A percentile compares a stretch with the other conserved stretches of the same genome.
phyloP scores from a whole-genome alignment of 2,113 vertebrate genomes.

The Psittacula cyanocephala region DNA sequence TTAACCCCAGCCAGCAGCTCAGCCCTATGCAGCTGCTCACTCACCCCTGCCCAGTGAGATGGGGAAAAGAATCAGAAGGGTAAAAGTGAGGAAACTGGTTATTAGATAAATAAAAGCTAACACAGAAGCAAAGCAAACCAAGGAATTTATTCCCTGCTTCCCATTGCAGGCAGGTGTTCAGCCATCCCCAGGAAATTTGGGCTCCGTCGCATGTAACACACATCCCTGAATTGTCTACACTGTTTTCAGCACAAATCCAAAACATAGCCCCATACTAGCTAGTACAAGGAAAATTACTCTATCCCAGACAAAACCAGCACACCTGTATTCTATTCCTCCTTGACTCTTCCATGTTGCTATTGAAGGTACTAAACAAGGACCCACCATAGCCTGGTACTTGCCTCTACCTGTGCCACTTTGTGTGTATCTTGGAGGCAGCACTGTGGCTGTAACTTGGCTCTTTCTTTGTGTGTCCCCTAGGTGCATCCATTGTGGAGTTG shows the following conservation, averaged over 20 bases:
- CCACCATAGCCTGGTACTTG: accelerated
- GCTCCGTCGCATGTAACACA: not conserved
- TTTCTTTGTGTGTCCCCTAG: constrained; percentile 57
- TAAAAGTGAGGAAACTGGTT: not conserved
- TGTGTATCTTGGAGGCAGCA: accelerated
- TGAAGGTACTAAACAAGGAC: not conserved
- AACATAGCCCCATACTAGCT: not conserved
- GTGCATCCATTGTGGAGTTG: constrained; percentile 92
- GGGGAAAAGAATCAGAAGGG: not conserved
- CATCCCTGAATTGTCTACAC: not conserved
- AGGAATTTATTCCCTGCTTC: not conserved
- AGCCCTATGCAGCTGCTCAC: not conserved
- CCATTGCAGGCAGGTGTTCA: not conserved
- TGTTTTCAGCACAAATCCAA: not conserved
- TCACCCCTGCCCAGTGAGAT: not conserved
- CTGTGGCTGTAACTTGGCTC: not conserved
- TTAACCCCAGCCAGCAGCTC: not conserved
- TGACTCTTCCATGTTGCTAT: accelerated
- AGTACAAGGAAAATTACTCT: not conserved
- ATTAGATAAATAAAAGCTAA: not conserved
- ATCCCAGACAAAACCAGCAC: not conserved
- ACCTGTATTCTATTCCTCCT: not conserved
- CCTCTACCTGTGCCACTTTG: accelerated
- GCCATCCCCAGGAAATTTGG: not conserved
- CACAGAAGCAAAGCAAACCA: not conserved